A percentile compares a stretch with the other conserved stretches of the same genome.
Conservation (phyloP, 2,797 vertebrate species). For the Poecilia gillii region DNA sequence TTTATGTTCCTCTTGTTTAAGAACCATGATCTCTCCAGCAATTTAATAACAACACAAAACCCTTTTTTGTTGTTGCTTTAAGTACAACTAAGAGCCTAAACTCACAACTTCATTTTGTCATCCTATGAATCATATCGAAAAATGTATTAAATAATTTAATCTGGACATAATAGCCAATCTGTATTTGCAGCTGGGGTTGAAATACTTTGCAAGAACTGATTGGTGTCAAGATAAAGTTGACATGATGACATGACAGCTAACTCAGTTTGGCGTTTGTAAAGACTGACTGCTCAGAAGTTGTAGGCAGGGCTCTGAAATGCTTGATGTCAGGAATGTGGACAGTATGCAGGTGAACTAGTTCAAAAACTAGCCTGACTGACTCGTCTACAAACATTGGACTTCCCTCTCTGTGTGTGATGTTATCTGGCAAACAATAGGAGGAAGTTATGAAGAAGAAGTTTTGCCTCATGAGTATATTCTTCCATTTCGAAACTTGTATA, state of each 20-base stretch:
- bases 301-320: conserved; percentile 18
- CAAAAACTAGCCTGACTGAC: background rate
- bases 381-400: background rate
- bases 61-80: background rate
- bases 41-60: background rate
- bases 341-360: conserved; percentile 73
- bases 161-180: background rate
- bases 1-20: background rate
- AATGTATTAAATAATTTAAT: background rate
- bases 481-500: background rate
- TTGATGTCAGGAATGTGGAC: conserved; percentile 44
- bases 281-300: background rate
- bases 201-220: conserved; percentile 3
- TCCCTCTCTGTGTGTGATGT: conserved; percentile 1
- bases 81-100: background rate
- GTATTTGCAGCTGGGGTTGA: background rate
- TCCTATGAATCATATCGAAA: background rate
- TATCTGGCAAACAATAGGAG: conserved; percentile 11
- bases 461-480: background rate
- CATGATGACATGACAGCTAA: background rate
- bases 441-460: background rate
- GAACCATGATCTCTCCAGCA: background rate
- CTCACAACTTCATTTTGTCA: background rate
- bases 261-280: background rate
- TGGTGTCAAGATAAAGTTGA: background rate